Base-by-base conservation (phyloP, 1,140 invertebrate genomes). In the Lepidurus packardi region DNA sequence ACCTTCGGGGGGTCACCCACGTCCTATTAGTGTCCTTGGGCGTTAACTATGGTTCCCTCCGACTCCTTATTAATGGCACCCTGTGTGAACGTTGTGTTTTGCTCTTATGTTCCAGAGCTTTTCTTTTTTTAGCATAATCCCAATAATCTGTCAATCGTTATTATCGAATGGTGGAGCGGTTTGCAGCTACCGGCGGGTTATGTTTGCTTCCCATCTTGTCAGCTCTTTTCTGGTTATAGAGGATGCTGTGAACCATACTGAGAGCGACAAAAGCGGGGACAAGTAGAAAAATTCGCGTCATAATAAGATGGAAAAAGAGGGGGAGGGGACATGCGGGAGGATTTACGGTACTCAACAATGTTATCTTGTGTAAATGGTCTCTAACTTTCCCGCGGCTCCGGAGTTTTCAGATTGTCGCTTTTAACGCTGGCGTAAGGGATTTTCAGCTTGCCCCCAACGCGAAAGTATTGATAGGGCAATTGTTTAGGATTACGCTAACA, bases 401-500 rank as follows among this genome's bases (percentile, higher is more conserved):
- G 21, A 65, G 53, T 65, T 65, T 65, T 16, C 53, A 7, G 16
- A 65, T 65, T 65, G 53, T 65, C 53, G 13, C 53, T 13, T 65
- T n/a, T 65, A 65, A 21, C 21, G 53, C 53, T 65, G 21, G 53
- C 53, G 53, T 65, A 65, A 65, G 53, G 53, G 53, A 1, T 65
- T 65, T 65, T 21, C 6, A 21, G 53, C 7, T 65, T 13, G 9
- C 13, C 34, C 34, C 34, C 34, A 34, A 34, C 3, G 34, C 34
- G 3, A 34, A 13, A n/a, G 53, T 65, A 65, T 65, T 65, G 53
- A 65, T 65, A 65, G 7, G 53, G 53, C 53, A 65, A 65, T 65
- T 65, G 53, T 65, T 65, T 65, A 65, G 53, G 53, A 65, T 65
- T 65, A 65, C 53, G 53, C n/a, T 65, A 65, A 65, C 53, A 65